These are phyloP conservation scores for Diploscapter pachys DNA, from an alignment of 1,140 invertebrate species.

Conservation along the genomic window DNA sequence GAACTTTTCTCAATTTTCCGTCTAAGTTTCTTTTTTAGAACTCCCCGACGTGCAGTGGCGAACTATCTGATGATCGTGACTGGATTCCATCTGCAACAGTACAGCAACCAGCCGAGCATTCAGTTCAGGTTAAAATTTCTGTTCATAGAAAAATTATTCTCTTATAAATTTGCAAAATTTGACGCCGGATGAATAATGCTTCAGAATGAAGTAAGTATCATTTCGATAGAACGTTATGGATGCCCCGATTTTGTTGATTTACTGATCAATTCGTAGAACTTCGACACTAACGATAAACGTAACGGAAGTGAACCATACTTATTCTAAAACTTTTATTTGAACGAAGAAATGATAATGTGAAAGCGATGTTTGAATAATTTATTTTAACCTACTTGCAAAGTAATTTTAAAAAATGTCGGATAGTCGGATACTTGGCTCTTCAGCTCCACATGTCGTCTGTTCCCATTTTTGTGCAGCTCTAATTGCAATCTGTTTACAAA, in stretches of 20 bases:
- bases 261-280: too few species aligned
- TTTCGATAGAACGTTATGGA: too few species aligned
- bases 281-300: too few species aligned
- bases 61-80: constrained; percentile 31
- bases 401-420: background rate
- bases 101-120: constrained; percentile 11
- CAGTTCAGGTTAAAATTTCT: constrained; percentile 7
- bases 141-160: constrained; percentile 4
- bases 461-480: too few species aligned
- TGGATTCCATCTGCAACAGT: constrained; percentile 28
- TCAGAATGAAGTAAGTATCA: too few species aligned
- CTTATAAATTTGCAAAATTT: background rate
- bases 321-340: too few species aligned
- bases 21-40: constrained; percentile 1
- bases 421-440: background rate
- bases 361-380: constrained; percentile 11
- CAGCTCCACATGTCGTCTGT: too few species aligned
- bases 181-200: too few species aligned
- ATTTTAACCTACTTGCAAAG: constrained; percentile 3
- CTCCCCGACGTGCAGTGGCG: constrained; percentile 21
- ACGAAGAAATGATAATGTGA: background rate
- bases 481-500: too few species aligned
- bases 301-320: too few species aligned
- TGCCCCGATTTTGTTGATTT: too few species aligned
- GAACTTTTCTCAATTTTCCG: too few species aligned